Percentiles rank a stretch among this genome's conserved stretches.
These are phyloP conservation scores for Agrilus planipennis DNA, from an alignment of 1,140 invertebrate genomes.

Conservation along the genomic window DNA sequence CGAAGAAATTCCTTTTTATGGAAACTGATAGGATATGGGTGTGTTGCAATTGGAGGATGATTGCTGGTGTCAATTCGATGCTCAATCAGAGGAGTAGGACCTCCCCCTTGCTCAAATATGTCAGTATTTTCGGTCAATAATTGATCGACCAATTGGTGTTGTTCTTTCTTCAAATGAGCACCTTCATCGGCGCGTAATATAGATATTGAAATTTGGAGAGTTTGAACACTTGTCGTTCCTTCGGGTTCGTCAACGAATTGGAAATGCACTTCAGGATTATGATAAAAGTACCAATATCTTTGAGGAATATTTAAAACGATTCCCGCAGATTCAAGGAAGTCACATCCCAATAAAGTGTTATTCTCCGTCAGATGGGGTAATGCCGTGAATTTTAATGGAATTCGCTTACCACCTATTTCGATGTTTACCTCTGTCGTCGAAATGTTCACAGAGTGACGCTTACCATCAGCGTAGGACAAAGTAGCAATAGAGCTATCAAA, in stretches of 20 bases:
- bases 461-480: too few relatives aligned
- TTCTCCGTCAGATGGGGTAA: conserved; percentile 1
- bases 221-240: not conserved
- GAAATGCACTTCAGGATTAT: not conserved
- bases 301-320: conserved; percentile 3
- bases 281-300: not conserved
- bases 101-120: conserved; percentile 10
- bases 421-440: too few relatives aligned
- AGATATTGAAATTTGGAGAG: not conserved
- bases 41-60: conserved; percentile 18
- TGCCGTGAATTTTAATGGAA: not conserved
- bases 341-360: conserved; percentile 2
- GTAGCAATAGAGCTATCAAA: too few relatives aligned
- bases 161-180: not conserved
- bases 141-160: not conserved
- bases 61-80: conserved; percentile 19
- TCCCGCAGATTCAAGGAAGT: conserved; percentile 3
- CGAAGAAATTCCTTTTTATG: not conserved
- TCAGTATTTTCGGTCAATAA: not conserved
- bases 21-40: not conserved
- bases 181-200: not conserved
- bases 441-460: too few relatives aligned
- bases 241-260: not conserved
- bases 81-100: conserved; percentile 11
- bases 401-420: not conserved